Evolutionary conservation across 2,888 invertebrate species (phyloP).

Genomic region (Cordilura impudica): DNA sequence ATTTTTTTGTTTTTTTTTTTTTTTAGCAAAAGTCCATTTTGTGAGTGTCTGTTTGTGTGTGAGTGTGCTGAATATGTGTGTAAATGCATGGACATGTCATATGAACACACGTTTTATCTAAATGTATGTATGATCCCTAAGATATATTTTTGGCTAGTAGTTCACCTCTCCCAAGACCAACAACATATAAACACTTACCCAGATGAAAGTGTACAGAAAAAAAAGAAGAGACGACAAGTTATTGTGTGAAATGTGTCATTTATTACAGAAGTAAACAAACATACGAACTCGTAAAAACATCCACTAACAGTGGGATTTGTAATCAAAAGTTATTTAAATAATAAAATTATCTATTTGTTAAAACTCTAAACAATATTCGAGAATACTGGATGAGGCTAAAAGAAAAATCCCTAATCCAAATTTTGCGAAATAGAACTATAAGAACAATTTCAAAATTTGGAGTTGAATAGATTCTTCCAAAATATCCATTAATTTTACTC

Average conservation of each 20-base stretch:
- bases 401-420: no score
- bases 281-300: no score
- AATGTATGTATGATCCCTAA: constrained; percentile 39
- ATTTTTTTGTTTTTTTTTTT: constrained; percentile 57
- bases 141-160: constrained; percentile 51
- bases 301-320: no score
- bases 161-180: constrained; percentile 29
- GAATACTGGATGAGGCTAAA: no score
- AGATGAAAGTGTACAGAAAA: constrained; percentile 3
- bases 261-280: constrained; percentile 34
- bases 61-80: constrained; percentile 1
- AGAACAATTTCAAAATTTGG: no score
- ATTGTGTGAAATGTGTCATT: constrained; percentile 61
- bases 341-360: no score
- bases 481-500: no score
- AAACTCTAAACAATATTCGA: no score
- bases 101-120: constrained; percentile 46
- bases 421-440: no score
- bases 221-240: constrained; percentile 57
- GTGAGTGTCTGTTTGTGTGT: constrained; percentile 12
- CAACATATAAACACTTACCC: constrained; percentile 1
- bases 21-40: constrained; percentile 30
- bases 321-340: no score
- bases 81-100: constrained; percentile 26
- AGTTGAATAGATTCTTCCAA: no score